Conservation (phyloP, 2,888 invertebrate genomes). For the Trachelus iudaicus region DNA sequence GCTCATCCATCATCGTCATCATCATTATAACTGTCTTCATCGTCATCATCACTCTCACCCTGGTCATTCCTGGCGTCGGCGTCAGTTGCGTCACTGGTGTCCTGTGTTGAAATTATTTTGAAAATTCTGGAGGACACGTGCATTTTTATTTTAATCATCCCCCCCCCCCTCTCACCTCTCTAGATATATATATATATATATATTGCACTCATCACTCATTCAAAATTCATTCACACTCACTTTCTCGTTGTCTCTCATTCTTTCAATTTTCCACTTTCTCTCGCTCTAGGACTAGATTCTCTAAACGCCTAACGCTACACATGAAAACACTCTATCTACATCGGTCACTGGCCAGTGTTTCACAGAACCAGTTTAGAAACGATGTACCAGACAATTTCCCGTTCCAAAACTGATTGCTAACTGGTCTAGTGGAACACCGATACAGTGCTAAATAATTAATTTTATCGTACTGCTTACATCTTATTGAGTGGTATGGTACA, state of each 20-base stretch:
- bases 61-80: slow-evolving; percentile 35
- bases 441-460: slow-evolving; percentile 50
- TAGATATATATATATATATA: too few relatives aligned
- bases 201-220: slow-evolving; percentile 11
- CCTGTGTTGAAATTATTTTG: slow-evolving; percentile 4
- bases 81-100: slow-evolving; percentile 30
- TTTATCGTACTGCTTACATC: slow-evolving; percentile 50
- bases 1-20: slow-evolving; percentile 38
- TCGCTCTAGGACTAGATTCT: slow-evolving; percentile 56
- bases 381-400: slow-evolving; percentile 8
- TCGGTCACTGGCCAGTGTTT: slow-evolving; percentile 35
- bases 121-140: slow-evolving; percentile 18
- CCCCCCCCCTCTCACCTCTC: slow-evolving; percentile 6
- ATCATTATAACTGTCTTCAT: slow-evolving; percentile 34
- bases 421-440: slow-evolving; percentile 6
- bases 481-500: slow-evolving; percentile 58
- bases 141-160: slow-evolving; percentile 8
- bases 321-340: slow-evolving; percentile 66
- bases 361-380: slow-evolving; percentile 25
- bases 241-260: slow-evolving; percentile 5
- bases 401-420: slow-evolving; percentile 15
- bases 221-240: slow-evolving; percentile 6
- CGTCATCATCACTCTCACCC: slow-evolving; percentile 11
- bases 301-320: slow-evolving; percentile 62
- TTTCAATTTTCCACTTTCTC: slow-evolving; percentile 5